Base-by-base conservation (phyloP, 1,140 invertebrate species). In the Orchesella cincta region DNA sequence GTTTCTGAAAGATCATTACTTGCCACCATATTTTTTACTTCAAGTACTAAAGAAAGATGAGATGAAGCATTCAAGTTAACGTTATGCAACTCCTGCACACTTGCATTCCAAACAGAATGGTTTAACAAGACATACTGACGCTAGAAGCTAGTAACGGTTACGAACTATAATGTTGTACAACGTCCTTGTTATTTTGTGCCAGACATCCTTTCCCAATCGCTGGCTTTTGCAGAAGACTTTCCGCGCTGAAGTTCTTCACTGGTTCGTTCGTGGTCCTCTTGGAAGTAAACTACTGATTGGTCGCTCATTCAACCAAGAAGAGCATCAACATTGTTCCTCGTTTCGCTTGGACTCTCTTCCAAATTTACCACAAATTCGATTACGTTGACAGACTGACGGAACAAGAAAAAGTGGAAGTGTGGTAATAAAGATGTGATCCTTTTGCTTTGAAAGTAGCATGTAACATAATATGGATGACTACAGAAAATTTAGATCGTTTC, bases 401-500 rank as follows among this genome's bases (percentile, higher is more conserved):
- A 46, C 39, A 46, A 46, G 39, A 46, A 18, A 46, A 46, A 46
- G 39, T 46, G 5, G 18, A 18, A 46, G 18, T 46, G 39, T 46
- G 39, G 39, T 46, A 46, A 46, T 46, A 46, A 46, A 46, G 39
- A 46, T 46, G 39, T 46, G 39, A 18, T 18, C 5, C 5, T 46
- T 8, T 5, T 46, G 5, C 39, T 46, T 46, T 46, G 39, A 46
- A 46, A 46, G 39, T 46, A 46, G 39, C 18, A 46, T 8, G 39
- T 18, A 46, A 5, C 5, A 46, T 8, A 46, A 18, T 8, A 8
- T 12, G 23, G 23, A 57, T 5, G 23, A 26, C 23, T n/a, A 57
- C 23, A 57, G 52, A 57, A 57, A 57, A 57, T 57, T 57, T 57
- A 57, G 52, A 57, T 57, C 3, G 52, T 8, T 57, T 57, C 52